Evolutionary conservation across 2,113 vertebrate species (phyloP).

Genomic region (Halichoerus grypus): DNA sequence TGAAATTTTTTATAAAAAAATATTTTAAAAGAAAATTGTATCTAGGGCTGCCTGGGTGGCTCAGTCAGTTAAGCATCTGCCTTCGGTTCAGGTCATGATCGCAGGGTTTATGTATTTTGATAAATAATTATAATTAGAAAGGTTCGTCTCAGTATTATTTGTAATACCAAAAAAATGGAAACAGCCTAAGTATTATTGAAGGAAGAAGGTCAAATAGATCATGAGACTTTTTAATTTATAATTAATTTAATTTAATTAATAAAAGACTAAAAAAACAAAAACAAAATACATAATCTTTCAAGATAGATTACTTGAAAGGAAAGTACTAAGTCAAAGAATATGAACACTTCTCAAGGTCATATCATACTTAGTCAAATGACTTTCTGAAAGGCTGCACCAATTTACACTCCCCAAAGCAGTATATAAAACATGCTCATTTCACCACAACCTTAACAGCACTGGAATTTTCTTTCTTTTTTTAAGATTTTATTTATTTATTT

Average conservation of each 20-base stretch:
- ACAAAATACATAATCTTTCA: not conserved
- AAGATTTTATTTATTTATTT: too few species aligned
- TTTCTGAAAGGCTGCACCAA: slow-evolving; percentile 35
- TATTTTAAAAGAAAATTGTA: slow-evolving; percentile 52
- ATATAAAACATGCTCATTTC: slow-evolving; percentile 37
- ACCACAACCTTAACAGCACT: slow-evolving; percentile 37
- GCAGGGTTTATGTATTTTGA: not conserved
- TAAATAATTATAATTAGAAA: too few species aligned
- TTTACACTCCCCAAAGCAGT: not conserved
- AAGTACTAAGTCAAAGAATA: slow-evolving; percentile 45
- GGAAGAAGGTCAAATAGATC: too few species aligned
- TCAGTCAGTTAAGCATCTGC: not conserved
- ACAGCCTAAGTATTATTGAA: too few species aligned
- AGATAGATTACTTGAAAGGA: slow-evolving; percentile 15
- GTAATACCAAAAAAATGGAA: too few species aligned
- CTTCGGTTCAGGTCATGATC: not conserved
- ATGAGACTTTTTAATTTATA: too few species aligned
- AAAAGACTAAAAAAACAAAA: too few species aligned
- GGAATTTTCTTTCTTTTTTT: not conserved
- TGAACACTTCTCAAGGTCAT: slow-evolving; percentile 5
- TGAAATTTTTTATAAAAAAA: slow-evolving; percentile 4
- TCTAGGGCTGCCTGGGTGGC: not conserved
- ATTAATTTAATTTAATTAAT: too few species aligned
- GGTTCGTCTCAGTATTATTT: too few species aligned
- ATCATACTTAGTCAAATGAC: not conserved